Base-by-base conservation (phyloP, 2,797 vertebrate species). In the Argentina silus region DNA sequence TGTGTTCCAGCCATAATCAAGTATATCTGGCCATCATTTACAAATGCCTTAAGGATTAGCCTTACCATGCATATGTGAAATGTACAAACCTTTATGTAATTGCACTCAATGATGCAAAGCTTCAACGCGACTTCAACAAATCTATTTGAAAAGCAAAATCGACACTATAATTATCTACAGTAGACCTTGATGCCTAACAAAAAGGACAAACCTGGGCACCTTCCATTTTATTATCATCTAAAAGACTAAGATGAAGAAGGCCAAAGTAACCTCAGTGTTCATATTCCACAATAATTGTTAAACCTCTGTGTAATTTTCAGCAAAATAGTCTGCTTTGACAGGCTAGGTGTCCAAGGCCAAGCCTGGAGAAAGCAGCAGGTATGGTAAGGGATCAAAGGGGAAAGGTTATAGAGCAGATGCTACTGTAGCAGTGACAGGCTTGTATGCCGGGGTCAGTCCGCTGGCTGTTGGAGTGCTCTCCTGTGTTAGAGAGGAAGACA, bases 321-420 rank as follows among this genome's bases (percentile, higher is more conserved):
- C 61, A n/a, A 63, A 43, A 63, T n/a, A 63, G 61, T 42, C 61
- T 17, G 43, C 36, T 55, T 70, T 62, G 70, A 43, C 66, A 59
- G 71, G 44, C 60, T 44, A 67, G 50, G 42, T 12, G 48, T 55
- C 48, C 12, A 27, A 51, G 66, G 43, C 17, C 44, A 59, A 44
- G 45, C 10, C 42, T 45, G 53, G 23, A 60, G 70, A 8, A 27
- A 57, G 21, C 51, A 66, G 17, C 44, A 23, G 63, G 23, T 42
- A 12, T 42, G 60, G 1, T 63, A 43, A 48, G n/a, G 60, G 69
- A 10, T 63, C 36, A 21, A 50, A 70, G 60, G 45, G 60, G 50
- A 73, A 60, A 64, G 70, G 66, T 73, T 48, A 69, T n/a, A 51
- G 66, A 60, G 76, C 59, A 69, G 48, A 42, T 65, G 60, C 45